phyloP scores from a whole-genome alignment of 2,113 vertebrate species.

The Crotalus horridus region DNA sequence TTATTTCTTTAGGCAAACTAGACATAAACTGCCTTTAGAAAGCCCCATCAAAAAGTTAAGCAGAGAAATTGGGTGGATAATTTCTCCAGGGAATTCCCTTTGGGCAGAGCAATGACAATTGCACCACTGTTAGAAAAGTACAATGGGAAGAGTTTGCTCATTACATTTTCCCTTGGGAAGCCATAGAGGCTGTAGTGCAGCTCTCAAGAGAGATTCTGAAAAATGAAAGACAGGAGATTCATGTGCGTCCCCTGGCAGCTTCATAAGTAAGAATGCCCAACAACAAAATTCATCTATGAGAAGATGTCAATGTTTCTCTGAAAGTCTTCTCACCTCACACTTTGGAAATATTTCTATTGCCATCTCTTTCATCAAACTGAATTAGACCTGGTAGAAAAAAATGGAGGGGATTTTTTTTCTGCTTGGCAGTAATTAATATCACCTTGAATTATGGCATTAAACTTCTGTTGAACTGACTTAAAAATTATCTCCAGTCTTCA shows the following conservation, averaged over 20 bases:
- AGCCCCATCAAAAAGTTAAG: background rate
- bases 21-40: background rate
- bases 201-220: background rate
- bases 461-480: background rate
- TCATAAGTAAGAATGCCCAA: background rate
- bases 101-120: background rate
- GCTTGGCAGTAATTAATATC: background rate
- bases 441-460: background rate
- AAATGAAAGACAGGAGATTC: background rate
- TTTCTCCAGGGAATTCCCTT: background rate
- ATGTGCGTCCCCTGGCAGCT: background rate
- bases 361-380: background rate
- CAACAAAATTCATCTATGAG: background rate
- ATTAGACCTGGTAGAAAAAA: background rate
- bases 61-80: background rate
- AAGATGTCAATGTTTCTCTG: background rate
- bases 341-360: background rate
- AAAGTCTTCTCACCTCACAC: background rate
- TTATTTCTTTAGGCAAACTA: background rate
- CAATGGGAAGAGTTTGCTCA: background rate
- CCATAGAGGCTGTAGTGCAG: background rate
- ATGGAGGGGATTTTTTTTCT: background rate
- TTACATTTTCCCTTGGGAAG: background rate
- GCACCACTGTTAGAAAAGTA: background rate
- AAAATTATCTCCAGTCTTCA: background rate